phyloP scores from a whole-genome alignment of 2,888 invertebrate genomes.

The Caradrina kadenii region DNA sequence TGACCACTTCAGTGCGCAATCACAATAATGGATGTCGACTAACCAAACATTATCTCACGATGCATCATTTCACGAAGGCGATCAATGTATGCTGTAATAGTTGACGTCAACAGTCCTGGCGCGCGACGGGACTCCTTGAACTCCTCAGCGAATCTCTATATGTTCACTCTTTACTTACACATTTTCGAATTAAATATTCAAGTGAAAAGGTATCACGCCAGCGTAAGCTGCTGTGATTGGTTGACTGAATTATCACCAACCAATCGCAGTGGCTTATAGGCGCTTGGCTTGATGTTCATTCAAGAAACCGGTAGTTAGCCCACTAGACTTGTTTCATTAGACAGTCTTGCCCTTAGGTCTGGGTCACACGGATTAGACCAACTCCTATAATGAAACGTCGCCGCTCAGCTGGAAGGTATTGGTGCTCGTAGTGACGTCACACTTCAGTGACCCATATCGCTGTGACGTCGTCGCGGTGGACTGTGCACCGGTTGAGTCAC shows the following conservation, averaged over 20 bases:
- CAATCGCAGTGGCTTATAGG: no score
- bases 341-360: conserved; percentile 14
- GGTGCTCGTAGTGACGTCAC: conserved; percentile 33
- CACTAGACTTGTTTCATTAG: conserved; percentile 14
- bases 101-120: not conserved
- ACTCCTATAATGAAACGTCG: not conserved
- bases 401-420: conserved; percentile 2
- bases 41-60: no score
- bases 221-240: no score
- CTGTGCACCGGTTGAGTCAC: conserved; percentile 18
- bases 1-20: conserved; percentile 3
- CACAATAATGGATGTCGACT: no score
- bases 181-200: no score
- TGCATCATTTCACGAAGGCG: not conserved
- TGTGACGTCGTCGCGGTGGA: conserved; percentile 8
- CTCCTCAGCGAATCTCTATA: no score
- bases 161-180: no score
- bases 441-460: conserved; percentile 20
- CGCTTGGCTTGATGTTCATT: no score
- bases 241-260: no score
- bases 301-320: not conserved
- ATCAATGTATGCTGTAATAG: not conserved
- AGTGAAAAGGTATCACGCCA: no score
- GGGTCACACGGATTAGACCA: conserved; percentile 11
- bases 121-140: no score